Evolutionary conservation across 2,113 vertebrate genomes (phyloP).

Genomic region (Pelecanoides urinatrix): DNA sequence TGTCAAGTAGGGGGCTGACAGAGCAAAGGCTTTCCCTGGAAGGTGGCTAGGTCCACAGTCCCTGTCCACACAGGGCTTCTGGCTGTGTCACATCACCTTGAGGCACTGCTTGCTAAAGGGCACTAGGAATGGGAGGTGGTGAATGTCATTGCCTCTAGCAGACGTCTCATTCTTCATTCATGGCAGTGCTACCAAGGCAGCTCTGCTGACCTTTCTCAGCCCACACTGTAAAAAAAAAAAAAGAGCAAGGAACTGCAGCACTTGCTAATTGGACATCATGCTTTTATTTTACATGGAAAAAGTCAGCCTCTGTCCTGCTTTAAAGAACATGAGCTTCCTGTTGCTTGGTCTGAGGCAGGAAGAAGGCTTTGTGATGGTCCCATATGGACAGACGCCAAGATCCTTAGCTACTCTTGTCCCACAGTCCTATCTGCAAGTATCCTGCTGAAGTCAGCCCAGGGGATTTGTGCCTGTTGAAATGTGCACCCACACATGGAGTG

Average conservation of each 20-base stretch:
- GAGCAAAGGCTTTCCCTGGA: not conserved
- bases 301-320: not conserved
- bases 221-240: not conserved
- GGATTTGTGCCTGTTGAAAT: not conserved
- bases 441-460: not conserved
- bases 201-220: constrained; percentile 43
- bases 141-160: constrained; percentile 36
- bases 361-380: not conserved
- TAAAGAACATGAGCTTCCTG: not conserved
- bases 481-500: not conserved
- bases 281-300: constrained; percentile 21
- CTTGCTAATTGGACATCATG: constrained; percentile 24
- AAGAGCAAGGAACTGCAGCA: not conserved
- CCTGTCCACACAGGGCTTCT: not conserved
- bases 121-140: not conserved
- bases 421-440: not conserved
- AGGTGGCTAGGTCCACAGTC: not conserved
- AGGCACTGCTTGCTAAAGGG: constrained; percentile 28
- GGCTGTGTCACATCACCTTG: not conserved
- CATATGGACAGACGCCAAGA: not conserved
- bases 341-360: not conserved
- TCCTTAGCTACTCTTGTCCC: not conserved
- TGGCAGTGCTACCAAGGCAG: not conserved
- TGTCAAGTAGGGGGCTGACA: not conserved
- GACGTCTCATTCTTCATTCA: constrained; percentile 37